phyloP scores from a whole-genome alignment of 2,113 vertebrate genomes.

The Mastomys coucha region DNA sequence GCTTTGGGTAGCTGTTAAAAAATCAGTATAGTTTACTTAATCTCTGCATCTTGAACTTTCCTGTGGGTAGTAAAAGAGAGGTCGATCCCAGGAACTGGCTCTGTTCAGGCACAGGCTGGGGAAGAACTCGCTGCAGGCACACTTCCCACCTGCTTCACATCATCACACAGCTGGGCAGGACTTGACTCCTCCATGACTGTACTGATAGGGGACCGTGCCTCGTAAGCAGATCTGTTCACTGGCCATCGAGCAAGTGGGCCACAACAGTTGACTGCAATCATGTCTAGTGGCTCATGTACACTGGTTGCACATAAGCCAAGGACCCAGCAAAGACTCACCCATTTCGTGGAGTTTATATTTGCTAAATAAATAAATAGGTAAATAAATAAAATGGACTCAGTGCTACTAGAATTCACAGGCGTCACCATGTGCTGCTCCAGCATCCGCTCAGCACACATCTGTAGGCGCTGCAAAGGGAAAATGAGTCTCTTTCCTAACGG shows the following conservation, averaged over 20 bases:
- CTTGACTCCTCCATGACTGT: neutral
- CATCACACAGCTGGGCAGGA: neutral
- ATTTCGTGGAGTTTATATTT: slow-evolving; percentile 6
- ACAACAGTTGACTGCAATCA: neutral
- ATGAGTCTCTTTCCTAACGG: neutral
- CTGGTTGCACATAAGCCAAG: neutral
- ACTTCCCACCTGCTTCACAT: neutral
- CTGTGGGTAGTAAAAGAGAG: neutral
- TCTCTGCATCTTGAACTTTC: slow-evolving; percentile 1
- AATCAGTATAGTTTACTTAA: neutral
- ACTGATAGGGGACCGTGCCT: neutral
- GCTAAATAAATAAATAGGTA: too few relatives aligned
- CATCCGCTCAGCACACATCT: neutral
- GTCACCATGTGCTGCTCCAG: neutral
- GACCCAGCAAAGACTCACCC: neutral
- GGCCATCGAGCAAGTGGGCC: neutral
- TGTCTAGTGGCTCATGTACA: neutral
- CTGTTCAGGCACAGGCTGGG: neutral
- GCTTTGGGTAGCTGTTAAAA: slow-evolving; percentile 4
- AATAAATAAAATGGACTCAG: neutral
- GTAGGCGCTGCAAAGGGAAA: neutral
- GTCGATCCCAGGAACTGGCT: neutral
- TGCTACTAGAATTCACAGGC: neutral
- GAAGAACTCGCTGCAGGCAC: neutral
- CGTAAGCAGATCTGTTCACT: neutral